These are phyloP conservation scores for Trachelus tabidus DNA, from an alignment of 2,888 invertebrate genomes.

Conservation along the genomic window DNA sequence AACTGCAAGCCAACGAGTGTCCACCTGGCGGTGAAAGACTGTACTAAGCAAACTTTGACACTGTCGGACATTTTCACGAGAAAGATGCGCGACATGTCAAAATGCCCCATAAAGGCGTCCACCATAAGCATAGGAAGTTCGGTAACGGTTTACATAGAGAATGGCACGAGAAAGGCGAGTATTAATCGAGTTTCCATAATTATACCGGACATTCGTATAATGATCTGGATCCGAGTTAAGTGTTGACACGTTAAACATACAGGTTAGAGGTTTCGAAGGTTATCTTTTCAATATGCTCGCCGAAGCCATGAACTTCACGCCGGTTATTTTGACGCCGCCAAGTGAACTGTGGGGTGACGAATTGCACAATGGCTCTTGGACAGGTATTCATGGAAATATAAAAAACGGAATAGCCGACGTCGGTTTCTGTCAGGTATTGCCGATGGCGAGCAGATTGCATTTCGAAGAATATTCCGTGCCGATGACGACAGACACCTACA, in stretches of 20 bases:
- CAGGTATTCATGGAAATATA: conserved; percentile 10
- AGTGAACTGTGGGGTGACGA: conserved; percentile 3
- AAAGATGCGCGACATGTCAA: conserved; percentile 9
- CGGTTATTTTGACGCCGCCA: background rate
- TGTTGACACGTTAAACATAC: background rate
- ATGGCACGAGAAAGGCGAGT: background rate
- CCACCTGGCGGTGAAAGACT: background rate
- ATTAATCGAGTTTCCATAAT: background rate
- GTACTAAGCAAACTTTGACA: background rate
- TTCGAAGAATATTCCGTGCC: conserved; percentile 15
- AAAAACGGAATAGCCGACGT: conserved; percentile 11
- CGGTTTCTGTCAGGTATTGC: conserved; percentile 9
- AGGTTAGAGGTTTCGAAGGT: conserved; percentile 11
- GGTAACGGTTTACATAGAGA: background rate
- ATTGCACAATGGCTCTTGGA: conserved; percentile 9
- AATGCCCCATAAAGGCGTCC: conserved; percentile 1
- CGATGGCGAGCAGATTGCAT: background rate
- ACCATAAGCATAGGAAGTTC: background rate
- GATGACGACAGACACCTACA: conserved; percentile 2
- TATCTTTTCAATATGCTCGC: conserved; percentile 5
- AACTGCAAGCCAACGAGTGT: conserved; percentile 10
- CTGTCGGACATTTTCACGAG: background rate
- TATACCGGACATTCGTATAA: background rate
- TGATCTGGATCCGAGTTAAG: background rate
- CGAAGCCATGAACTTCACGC: conserved; percentile 9